phyloP scores from a whole-genome alignment of 2,888 invertebrate genomes.

The Drosophila histrio region DNA sequence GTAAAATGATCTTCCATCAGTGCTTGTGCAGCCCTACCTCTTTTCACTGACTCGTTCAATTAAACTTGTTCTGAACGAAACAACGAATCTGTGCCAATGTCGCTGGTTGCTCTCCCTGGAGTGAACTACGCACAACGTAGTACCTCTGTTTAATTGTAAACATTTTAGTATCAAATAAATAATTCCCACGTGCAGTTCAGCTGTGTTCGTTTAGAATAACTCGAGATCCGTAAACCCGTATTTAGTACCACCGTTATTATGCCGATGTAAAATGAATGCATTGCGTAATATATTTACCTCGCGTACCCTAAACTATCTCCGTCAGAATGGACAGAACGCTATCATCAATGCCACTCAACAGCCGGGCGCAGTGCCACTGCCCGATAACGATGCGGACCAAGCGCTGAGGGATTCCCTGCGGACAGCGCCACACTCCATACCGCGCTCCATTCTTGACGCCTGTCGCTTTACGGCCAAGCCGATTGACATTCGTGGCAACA shows the following conservation, averaged over 20 bases:
- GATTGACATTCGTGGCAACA: conserved; percentile 43
- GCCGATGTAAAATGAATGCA: conserved; percentile 75
- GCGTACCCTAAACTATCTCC: conserved; percentile 74
- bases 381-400: conserved; percentile 47
- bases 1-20: no score
- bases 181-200: conserved; percentile 27
- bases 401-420: conserved; percentile 40
- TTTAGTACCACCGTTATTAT: conserved; percentile 37
- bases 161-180: conserved; percentile 22
- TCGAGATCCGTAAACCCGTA: background rate
- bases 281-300: conserved; percentile 81
- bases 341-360: conserved; percentile 77
- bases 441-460: conserved; percentile 76
- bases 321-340: conserved; percentile 82
- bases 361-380: conserved; percentile 43
- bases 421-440: conserved; percentile 68
- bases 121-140: conserved; percentile 16
- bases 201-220: conserved; percentile 4
- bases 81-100: background rate
- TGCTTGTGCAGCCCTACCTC: no score
- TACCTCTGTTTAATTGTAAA: conserved; percentile 13
- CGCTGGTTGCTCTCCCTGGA: conserved; percentile 9
- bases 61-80: background rate
- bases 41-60: background rate
- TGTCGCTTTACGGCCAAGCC: conserved; percentile 73